Percentiles rank a stretch among this genome's conserved stretches.
Conservation (phyloP, 2,888 invertebrate genomes). For the Eristalis pertinax region DNA sequence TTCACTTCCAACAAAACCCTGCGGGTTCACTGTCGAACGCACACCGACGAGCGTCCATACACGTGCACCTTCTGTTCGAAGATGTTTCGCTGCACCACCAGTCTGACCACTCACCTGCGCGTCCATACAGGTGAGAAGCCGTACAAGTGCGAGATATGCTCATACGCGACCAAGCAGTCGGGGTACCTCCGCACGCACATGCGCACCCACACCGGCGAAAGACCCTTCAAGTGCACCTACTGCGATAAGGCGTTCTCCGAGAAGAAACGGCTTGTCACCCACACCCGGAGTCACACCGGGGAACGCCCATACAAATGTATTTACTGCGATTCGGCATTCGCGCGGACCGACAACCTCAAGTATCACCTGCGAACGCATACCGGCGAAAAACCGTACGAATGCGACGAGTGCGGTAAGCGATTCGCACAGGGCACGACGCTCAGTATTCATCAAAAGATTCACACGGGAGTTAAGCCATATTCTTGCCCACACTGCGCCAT, state of each 20-base stretch:
- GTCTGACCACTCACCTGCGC: slow-evolving; percentile 58
- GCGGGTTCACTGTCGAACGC: slow-evolving; percentile 64
- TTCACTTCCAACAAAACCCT: slow-evolving; percentile 65
- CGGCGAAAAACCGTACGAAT: slow-evolving; percentile 61
- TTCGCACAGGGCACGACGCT: slow-evolving; percentile 56
- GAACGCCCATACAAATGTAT: slow-evolving; percentile 65
- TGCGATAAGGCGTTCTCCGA: slow-evolving; percentile 62
- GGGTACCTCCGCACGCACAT: slow-evolving; percentile 62
- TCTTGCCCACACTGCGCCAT: slow-evolving; percentile 59
- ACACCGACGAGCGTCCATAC: slow-evolving; percentile 66
- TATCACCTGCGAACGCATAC: slow-evolving; percentile 64
- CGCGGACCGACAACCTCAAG: slow-evolving; percentile 64
- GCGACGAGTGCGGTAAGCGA: slow-evolving; percentile 57
- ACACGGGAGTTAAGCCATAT: slow-evolving; percentile 61
- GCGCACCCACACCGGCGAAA: slow-evolving; percentile 63
- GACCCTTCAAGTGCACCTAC: slow-evolving; percentile 55
- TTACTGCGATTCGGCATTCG: slow-evolving; percentile 59
- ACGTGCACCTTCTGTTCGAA: slow-evolving; percentile 47
- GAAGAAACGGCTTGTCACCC: slow-evolving; percentile 54
- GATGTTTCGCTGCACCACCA: slow-evolving; percentile 59
- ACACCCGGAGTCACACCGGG: slow-evolving; percentile 61
- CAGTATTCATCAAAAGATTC: slow-evolving; percentile 61
- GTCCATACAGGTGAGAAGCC: slow-evolving; percentile 65
- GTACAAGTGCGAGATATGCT: slow-evolving; percentile 65
- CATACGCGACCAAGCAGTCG: slow-evolving; percentile 65